Evolutionary conservation across 1,140 invertebrate species (phyloP).

Genomic region (Platyura marginata): DNA sequence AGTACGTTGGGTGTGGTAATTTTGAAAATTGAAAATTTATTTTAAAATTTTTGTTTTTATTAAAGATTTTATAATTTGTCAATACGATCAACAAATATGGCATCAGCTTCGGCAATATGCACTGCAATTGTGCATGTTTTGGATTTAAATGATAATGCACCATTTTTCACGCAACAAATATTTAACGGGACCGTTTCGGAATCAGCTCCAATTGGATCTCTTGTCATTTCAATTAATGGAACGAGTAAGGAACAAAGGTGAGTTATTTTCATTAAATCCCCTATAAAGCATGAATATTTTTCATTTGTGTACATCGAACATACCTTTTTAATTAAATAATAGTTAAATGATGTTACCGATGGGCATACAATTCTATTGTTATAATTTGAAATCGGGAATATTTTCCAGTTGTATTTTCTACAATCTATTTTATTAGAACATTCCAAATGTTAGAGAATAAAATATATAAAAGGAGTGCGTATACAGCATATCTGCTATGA

Average conservation of each 20-base stretch:
- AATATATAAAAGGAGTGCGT: no score
- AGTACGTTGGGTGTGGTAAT: slow-evolving; percentile 8
- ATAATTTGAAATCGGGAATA: no score
- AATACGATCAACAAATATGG: slow-evolving; percentile 70
- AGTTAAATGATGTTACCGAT: no score
- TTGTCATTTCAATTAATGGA: slow-evolving; percentile 37
- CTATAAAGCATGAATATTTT: no score
- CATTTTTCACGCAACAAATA: slow-evolving; percentile 43
- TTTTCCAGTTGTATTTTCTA: no score
- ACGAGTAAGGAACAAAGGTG: not conserved
- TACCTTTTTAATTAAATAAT: no score
- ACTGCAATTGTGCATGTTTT: slow-evolving; percentile 56
- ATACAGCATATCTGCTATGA: no score
- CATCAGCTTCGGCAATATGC: slow-evolving; percentile 43
- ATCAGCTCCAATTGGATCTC: slow-evolving; percentile 43
- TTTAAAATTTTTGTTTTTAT: no score
- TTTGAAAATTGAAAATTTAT: not conserved
- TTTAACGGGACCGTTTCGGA: slow-evolving; percentile 58
- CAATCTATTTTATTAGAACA: no score
- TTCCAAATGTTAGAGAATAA: no score
- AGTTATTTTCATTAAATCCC: not conserved
- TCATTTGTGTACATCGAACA: no score
- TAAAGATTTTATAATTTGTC: slow-evolving; percentile 71
- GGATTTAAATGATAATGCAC: slow-evolving; percentile 75
- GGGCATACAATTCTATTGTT: no score